phyloP scores from a whole-genome alignment of 2,797 vertebrate genomes.

The Sebastes goodei region DNA sequence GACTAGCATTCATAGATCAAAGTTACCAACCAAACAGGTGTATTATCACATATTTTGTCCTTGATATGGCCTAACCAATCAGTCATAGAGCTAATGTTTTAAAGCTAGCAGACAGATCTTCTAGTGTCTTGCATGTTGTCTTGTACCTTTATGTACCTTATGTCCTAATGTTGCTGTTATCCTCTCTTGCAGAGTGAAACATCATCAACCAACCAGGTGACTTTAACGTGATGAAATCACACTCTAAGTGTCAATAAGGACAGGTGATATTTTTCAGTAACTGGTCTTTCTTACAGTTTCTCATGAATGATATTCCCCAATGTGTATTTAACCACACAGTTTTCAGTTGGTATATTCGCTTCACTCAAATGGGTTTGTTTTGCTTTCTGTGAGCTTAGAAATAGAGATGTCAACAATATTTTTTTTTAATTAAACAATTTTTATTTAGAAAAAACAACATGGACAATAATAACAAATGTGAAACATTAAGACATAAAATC shows the following conservation, averaged over 20 bases:
- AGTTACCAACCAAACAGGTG: neutral
- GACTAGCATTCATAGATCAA: neutral
- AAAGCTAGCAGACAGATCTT: neutral
- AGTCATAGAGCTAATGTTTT: neutral
- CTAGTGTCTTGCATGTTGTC: neutral
- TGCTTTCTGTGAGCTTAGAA: neutral
- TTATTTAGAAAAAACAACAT: constrained; percentile 79
- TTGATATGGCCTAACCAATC: neutral
- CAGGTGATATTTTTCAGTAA: neutral
- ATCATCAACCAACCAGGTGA: neutral
- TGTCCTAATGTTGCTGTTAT: neutral
- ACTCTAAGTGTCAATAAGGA: neutral
- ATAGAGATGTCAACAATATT: constrained; percentile 5
- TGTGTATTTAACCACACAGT: neutral
- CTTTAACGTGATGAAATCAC: neutral
- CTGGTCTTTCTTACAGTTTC: neutral
- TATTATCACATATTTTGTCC: neutral
- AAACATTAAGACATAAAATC: constrained; percentile 54
- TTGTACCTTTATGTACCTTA: neutral
- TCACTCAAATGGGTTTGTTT: neutral
- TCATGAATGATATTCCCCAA: neutral
- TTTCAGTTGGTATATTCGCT: neutral
- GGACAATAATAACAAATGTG: constrained; percentile 57
- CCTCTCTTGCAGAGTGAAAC: neutral
- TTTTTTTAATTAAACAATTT: constrained; percentile 64